Evolutionary conservation across 2,888 invertebrate species (phyloP), one percentile per base, ranked within the genome.

Genomic region (Ormyrus pomaceus): DNA sequence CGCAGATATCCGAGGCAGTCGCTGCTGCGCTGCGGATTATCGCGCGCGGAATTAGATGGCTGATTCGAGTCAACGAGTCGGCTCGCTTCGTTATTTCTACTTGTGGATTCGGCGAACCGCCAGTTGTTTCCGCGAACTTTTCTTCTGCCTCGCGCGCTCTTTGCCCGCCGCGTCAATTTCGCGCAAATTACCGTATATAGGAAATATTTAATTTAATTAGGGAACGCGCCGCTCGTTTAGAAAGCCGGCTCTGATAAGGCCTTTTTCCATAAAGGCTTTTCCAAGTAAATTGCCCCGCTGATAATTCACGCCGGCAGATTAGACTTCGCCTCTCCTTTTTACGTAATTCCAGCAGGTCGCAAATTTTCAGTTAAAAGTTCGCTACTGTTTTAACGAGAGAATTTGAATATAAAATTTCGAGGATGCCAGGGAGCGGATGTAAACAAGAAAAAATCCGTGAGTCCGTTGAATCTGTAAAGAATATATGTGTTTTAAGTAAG

Each of bases 31-130:
- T 50, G 64, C 45, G 77, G 50, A 89, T 90, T 89, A 89, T 90
- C 88, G 69, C 55, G 85, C 86, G 85, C 86, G 87, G 84, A 89
- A 87, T 89, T 89, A 88, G 87, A 87, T 85, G 87, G 86, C 84
- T 85, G 85, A 87, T 86, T 85, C 84, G 56, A 68, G 53, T 58
- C 11, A 64, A 19, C 55, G 59, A 55, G 66, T 34, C 53, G 71
- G 10, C 4, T 34, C 4, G 71, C 70, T 71, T 76, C 80, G 76
- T 80, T 80, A 77, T 73, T 77, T 75, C 64, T 59, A 6, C 59
- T 48, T 10, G 55, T 1, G 45, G 56, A 64, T 76, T 69, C 66
- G 62, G 9, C 65, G 74, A 72, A 72, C 62, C 2, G n/a, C 53
- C 8, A 19, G 10, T 10, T 48, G 34, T 34, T 34, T 34, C 34